These are phyloP conservation scores for Pempheris klunzingeri DNA, from an alignment of 2,797 vertebrate genomes.

Conservation along the genomic window DNA sequence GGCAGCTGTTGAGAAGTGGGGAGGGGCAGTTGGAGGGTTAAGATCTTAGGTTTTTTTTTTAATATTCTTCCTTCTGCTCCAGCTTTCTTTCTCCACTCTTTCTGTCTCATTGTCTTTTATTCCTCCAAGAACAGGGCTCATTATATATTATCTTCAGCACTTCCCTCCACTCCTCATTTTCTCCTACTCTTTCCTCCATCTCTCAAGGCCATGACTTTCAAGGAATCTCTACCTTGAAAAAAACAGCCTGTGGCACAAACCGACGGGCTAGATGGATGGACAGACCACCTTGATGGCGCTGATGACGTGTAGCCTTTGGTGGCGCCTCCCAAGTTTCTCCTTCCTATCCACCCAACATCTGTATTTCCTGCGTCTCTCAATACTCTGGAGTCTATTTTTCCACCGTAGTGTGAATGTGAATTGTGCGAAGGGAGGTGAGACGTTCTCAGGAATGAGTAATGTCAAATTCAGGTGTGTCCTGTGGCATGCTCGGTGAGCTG, in stretches of 20 bases:
- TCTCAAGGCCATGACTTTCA: slow-evolving; percentile 54
- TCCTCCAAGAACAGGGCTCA: slow-evolving; percentile 67
- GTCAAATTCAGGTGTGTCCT: slow-evolving; percentile 81
- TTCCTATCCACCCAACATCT: not conserved
- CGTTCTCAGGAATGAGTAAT: slow-evolving; percentile 59
- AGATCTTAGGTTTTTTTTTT: slow-evolving; percentile 32
- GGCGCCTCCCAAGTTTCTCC: not conserved
- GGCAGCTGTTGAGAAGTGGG: slow-evolving; percentile 76
- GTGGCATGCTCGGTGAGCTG: slow-evolving; percentile 60
- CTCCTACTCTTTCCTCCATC: slow-evolving; percentile 33
- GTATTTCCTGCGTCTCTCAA: not conserved
- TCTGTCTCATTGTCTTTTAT: slow-evolving; percentile 54
- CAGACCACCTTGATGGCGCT: not conserved
- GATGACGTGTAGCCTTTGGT: not conserved
- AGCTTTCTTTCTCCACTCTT: slow-evolving; percentile 56
- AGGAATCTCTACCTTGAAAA: slow-evolving; percentile 63
- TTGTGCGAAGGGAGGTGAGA: slow-evolving; percentile 32
- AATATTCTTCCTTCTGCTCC: slow-evolving; percentile 58
- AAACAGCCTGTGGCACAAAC: not conserved
- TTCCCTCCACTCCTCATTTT: slow-evolving; percentile 3
- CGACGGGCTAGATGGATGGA: slow-evolving; percentile 12
- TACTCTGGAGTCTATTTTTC: not conserved
- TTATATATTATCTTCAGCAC: slow-evolving; percentile 36
- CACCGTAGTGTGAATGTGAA: slow-evolving; percentile 7
- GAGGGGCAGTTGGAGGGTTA: not conserved